These are phyloP conservation scores for Nerophis ophidion DNA, from an alignment of 2,113 vertebrate species.

Conservation along the genomic window DNA sequence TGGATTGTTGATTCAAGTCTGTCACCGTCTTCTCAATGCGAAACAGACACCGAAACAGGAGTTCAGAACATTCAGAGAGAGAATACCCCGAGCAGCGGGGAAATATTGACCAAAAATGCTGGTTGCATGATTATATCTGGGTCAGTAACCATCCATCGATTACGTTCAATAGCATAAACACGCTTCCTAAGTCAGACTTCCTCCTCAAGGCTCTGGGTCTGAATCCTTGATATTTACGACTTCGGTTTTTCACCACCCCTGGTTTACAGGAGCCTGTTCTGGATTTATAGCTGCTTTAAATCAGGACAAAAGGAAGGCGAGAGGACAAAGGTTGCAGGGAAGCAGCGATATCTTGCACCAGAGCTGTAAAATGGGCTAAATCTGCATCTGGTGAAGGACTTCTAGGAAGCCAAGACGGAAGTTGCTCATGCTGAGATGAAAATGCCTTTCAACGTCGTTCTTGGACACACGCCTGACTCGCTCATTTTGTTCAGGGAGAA, in stretches of 20 bases:
- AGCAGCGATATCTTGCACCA: constrained; percentile 39
- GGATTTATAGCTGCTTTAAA: constrained; percentile 68
- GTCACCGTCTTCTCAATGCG: no score
- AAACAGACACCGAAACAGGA: no score
- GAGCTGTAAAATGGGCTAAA: constrained; percentile 41
- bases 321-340: constrained; percentile 54
- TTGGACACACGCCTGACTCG: constrained; percentile 43
- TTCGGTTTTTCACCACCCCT: constrained; percentile 44
- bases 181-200: constrained; percentile 49
- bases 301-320: constrained; percentile 41
- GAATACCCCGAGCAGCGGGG: no score
- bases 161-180: constrained; percentile 20
- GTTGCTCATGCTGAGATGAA: constrained; percentile 18
- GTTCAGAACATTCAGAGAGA: no score
- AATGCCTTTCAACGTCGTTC: constrained; percentile 31
- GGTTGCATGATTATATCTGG: no score
- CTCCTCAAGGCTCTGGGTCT: constrained; percentile 44
- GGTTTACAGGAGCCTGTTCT: constrained; percentile 60
- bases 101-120: no score
- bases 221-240: constrained; percentile 64
- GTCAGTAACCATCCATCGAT: no score
- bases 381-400: constrained; percentile 31
- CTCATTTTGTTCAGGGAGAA: constrained; percentile 23
- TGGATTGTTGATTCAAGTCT: no score
- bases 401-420: constrained; percentile 40